Evolutionary conservation across 2,797 vertebrate genomes (phyloP), one percentile per base, ranked within the genome.

Genomic region (Pseudochaenichthys georgianus): DNA sequence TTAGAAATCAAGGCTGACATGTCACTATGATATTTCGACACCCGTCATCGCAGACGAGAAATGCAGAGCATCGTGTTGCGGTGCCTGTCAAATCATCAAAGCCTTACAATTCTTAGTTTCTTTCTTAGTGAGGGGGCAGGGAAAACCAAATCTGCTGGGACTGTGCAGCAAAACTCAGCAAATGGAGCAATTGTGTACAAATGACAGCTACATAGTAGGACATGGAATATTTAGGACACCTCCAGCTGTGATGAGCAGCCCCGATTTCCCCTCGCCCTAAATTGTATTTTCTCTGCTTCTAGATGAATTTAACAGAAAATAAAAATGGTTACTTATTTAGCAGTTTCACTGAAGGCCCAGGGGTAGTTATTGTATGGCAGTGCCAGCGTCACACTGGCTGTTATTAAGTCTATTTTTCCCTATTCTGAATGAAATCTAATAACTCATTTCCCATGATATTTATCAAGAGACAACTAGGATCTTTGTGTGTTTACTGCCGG

Each of bases 51-150:
- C 52, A 63, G 43, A 17, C 4, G 57, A 83, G 74, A 78, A 65
- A 43, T 50, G 64, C 47, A 64, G 38, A 63, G 72, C 45, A 19
- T 73, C 82, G 64, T 82, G 80, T 85, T 84, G 84, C 84, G 81
- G 71, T 64, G 38, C 63, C 81, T 87, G 86, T 87, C 88, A 87
- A 90, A 89, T 17, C 73, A 83, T 90, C 88, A 88, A 87, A 84
- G 81, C 83, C 80, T 86, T 71, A 78, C 85, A 38, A 7, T 80
- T 81, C 51, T 81, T 63, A 43, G 41, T 81, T 88, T 81, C 58
- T 67, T 78, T 85, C 78, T 75, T 43, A 51, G 69, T n/a, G 67
- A 73, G 64, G 53, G 77, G 70, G 63, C 58, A 78, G 62, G 76
- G 78, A 63, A 73, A 74, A 76, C 42, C 1, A 64, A 85, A 82